These are phyloP conservation scores for Trichogramma pretiosum DNA, from an alignment of 1,140 invertebrate genomes.

Conservation along the genomic window DNA sequence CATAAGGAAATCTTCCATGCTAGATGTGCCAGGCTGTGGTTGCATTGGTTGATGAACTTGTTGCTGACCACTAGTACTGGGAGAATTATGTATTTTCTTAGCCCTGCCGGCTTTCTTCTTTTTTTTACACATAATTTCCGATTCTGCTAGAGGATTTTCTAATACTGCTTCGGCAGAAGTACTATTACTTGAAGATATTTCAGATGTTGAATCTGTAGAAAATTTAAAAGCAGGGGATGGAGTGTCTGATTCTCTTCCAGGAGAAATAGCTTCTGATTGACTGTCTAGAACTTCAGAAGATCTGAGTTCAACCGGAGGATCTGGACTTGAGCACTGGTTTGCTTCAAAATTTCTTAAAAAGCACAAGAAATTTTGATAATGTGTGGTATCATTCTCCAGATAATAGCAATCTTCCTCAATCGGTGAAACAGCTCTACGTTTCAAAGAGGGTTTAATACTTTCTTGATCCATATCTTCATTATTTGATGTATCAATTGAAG, in stretches of 20 bases:
- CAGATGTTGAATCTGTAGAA: too few species aligned
- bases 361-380: constrained; percentile 9
- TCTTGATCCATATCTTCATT: neutral
- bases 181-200: constrained; percentile 32
- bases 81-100: constrained; percentile 24
- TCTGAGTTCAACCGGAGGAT: constrained; percentile 27
- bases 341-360: constrained; percentile 16
- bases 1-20: constrained; percentile 41
- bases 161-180: constrained; percentile 33
- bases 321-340: constrained; percentile 10
- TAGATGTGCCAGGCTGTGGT: constrained; percentile 18
- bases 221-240: constrained; percentile 31
- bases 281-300: constrained; percentile 23
- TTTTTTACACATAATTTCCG: constrained; percentile 14
- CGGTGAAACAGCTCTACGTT: constrained; percentile 6
- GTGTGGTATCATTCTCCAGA: constrained; percentile 8
- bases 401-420: constrained; percentile 17
- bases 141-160: constrained; percentile 25
- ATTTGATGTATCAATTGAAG: neutral
- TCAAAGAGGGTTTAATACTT: too few species aligned
- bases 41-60: neutral
- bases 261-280: constrained; percentile 10
- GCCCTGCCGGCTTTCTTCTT: constrained; percentile 32
- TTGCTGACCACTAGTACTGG: constrained; percentile 14
- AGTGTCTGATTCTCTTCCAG: constrained; percentile 23